Conservation (phyloP, 2,888 invertebrate species). For the Lepidocyrtinus sp. region DNA sequence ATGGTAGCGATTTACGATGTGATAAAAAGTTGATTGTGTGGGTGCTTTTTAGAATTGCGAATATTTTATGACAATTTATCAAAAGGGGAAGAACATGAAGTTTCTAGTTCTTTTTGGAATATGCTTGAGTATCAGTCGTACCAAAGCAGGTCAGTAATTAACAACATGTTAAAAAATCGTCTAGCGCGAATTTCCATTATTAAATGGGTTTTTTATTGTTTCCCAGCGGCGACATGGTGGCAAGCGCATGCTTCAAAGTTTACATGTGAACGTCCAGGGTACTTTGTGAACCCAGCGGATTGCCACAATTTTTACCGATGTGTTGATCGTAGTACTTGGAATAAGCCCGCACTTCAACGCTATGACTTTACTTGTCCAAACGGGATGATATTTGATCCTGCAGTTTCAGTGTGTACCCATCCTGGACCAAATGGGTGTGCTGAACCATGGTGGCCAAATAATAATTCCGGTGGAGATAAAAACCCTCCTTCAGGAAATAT, state of each 20-base stretch:
- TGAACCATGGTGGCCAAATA: slow-evolving; percentile 40
- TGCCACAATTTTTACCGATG: slow-evolving; percentile 48
- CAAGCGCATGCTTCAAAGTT: slow-evolving; percentile 8
- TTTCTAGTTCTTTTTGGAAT: too few species aligned
- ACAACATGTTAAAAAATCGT: too few species aligned
- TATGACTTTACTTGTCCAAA: slow-evolving; percentile 49
- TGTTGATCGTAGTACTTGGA: slow-evolving; percentile 49
- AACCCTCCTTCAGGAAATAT: too few species aligned
- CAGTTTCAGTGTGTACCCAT: slow-evolving; percentile 30
- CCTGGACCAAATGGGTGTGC: slow-evolving; percentile 45
- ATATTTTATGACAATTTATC: too few species aligned
- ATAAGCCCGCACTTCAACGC: slow-evolving; percentile 22
- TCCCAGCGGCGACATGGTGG: slow-evolving; percentile 40
- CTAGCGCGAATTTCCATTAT: too few species aligned
- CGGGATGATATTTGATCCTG: slow-evolving; percentile 43
- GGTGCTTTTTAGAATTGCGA: too few species aligned
- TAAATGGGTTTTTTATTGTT: too few species aligned
- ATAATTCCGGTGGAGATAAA: neutral
- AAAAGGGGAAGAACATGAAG: too few species aligned
- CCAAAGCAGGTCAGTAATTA: too few species aligned
- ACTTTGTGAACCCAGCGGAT: slow-evolving; percentile 42
- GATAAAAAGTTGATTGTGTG: too few species aligned
- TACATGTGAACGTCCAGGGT: slow-evolving; percentile 28
- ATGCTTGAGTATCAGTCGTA: too few species aligned
- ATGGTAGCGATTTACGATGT: too few species aligned